phyloP scores from a whole-genome alignment of 2,797 vertebrate genomes.

The Notolabrus celidotus region DNA sequence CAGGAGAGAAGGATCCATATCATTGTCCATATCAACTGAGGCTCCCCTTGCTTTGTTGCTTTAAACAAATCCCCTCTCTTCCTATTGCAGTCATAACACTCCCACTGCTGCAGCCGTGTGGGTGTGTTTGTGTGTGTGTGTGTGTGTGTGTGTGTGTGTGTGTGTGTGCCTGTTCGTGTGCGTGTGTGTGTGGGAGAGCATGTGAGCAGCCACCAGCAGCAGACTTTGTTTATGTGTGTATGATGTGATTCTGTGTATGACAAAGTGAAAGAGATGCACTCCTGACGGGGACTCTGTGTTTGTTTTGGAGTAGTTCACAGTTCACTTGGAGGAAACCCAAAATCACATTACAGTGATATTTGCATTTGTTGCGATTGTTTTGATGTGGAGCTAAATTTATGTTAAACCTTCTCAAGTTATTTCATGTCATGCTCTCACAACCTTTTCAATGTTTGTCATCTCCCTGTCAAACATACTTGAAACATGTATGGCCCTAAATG shows the following conservation, averaged over 20 bases:
- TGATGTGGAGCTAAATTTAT: constrained; percentile 4
- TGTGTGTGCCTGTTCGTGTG: constrained; percentile 30
- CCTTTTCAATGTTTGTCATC: constrained; percentile 22
- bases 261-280: constrained; percentile 31
- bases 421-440: constrained; percentile 25
- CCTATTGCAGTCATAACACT: constrained; percentile 76
- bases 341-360: constrained; percentile 28
- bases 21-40: constrained; percentile 64
- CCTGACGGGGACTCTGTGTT: constrained; percentile 37
- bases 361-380: constrained; percentile 20
- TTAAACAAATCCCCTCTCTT: constrained; percentile 81
- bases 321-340: constrained; percentile 40
- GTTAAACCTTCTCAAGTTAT: constrained; percentile 19
- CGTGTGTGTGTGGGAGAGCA: constrained; percentile 16
- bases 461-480: constrained; percentile 28
- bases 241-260: constrained; percentile 31
- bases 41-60: constrained; percentile 73
- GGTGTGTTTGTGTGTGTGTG: constrained; percentile 24
- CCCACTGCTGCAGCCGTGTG: constrained; percentile 49
- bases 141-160: constrained; percentile 19
- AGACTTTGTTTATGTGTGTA: constrained; percentile 22
- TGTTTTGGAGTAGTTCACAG: constrained; percentile 44
- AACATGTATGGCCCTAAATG: constrained; percentile 41
- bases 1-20: constrained; percentile 65
- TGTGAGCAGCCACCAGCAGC: constrained; percentile 17